Base-by-base conservation (phyloP, 2,888 invertebrate species). In the Idaea aversata region DNA sequence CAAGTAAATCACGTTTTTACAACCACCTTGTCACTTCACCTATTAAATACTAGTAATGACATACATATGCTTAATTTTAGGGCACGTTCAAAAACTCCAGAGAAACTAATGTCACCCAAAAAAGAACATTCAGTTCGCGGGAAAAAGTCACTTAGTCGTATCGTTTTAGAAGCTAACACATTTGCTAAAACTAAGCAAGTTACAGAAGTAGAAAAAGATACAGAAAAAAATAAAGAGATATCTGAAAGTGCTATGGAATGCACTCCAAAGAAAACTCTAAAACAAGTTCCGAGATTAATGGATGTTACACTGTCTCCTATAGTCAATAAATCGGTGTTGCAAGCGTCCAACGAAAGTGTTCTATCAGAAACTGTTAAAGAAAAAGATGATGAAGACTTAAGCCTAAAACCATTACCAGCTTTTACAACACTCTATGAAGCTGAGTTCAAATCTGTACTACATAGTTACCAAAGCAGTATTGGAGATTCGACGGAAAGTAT, bases 271-370 rank as follows among this genome's bases (percentile, higher is more conserved):
- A 93, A 92, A 66, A 65, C 84, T 1, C 67, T 76, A 5, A 88
- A 86, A 76, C 82, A 83, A 69, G 74, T 77, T 0, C 72, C 83
- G 0, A 81, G 77, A 65, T 74, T 91, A 0, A 84, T 92, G 84
- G 91, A 92, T 59, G 84, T 91, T 0, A 88, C 89, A 0, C 77
- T 93, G 58, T 93, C 93, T 1, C 93, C 93, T 1, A 93, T 93
- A 66, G 80, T 82, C 13, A 86, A 91, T 72, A 90, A 91, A 75
- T 91, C 93, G 0, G 72, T 92, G 5, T 73, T 93, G 58, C 85
- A 83, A 67, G 90, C 90, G 69, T 86, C 88, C 0, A 74, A 80
- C 16, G 90, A 90, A 59, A 87, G 82, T 35, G 74, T 76, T 0
- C 62, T 86, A 7, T 81, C 83, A 34, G 79, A 79, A 10, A 62